phyloP scores from a whole-genome alignment of 2,888 invertebrate species.

The Agrilus mali region DNA sequence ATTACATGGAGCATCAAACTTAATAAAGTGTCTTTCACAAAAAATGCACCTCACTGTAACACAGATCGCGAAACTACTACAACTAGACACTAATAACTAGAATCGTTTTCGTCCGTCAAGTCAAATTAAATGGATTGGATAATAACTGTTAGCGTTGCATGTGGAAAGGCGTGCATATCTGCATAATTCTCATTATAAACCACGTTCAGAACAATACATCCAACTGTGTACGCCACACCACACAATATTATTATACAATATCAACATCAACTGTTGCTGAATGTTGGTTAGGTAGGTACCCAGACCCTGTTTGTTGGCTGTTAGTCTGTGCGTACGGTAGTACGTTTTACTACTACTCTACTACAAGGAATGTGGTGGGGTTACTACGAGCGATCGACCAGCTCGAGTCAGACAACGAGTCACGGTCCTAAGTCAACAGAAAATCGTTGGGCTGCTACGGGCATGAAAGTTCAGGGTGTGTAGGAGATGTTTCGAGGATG shows the following conservation, averaged over 20 bases:
- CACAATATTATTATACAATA: not conserved
- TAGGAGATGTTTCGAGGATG: conserved; percentile 28
- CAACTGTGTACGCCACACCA: not conserved
- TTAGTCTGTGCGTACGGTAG: conserved; percentile 15
- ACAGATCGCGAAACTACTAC: no score
- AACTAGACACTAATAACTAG: no score
- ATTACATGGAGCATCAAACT: no score
- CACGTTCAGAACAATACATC: no score
- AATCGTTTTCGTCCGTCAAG: no score
- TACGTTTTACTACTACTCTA: conserved; percentile 24
- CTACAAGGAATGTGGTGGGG: conserved; percentile 30
- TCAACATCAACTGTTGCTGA: conserved; percentile 13
- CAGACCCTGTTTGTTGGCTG: not conserved
- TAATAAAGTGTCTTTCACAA: no score
- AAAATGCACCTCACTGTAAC: no score
- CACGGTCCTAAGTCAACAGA: conserved; percentile 11
- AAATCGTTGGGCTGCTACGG: conserved; percentile 19
- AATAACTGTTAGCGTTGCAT: no score
- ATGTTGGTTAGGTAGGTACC: conserved; percentile 3
- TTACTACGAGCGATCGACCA: conserved; percentile 29
- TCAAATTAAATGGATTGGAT: no score
- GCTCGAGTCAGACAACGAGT: conserved; percentile 8
- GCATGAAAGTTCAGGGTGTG: conserved; percentile 33
- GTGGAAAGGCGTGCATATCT: no score
- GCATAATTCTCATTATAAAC: no score